A percentile compares a stretch with the other conserved stretches of the same genome.
Conservation (phyloP, 2,113 vertebrate species). For the Microcebus ravelobensis region DNA sequence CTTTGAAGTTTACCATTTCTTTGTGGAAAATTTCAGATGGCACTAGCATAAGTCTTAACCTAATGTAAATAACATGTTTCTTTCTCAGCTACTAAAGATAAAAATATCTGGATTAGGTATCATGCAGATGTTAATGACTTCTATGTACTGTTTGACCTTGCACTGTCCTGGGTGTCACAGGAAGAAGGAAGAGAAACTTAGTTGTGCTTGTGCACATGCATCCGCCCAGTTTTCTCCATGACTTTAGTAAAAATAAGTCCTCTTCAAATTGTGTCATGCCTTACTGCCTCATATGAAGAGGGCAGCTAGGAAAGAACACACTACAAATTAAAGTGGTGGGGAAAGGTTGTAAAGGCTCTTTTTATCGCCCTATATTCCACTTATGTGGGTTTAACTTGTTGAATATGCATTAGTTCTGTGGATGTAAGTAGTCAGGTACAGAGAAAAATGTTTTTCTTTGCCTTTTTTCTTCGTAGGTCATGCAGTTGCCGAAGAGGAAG, state of each 20-base stretch:
- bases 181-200: not conserved
- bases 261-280: not conserved
- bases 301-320: not conserved
- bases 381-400: not conserved
- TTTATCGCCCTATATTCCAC: not conserved
- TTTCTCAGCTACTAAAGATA: not conserved
- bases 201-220: not conserved
- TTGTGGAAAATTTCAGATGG: not conserved
- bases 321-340: not conserved
- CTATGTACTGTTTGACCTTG: not conserved
- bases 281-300: not conserved
- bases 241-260: not conserved
- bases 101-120: not conserved
- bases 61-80: not conserved
- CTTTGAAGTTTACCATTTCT: not conserved
- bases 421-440: not conserved
- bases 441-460: not conserved
- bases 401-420: not conserved
- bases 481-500: conserved; percentile 92
- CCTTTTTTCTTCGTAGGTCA: conserved; percentile 87
- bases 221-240: not conserved
- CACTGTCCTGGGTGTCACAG: not conserved
- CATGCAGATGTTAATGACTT: not conserved
- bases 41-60: not conserved
- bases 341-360: not conserved